These are phyloP conservation scores for Emmelina monodactyla DNA, from an alignment of 2,888 invertebrate species.

Conservation along the genomic window DNA sequence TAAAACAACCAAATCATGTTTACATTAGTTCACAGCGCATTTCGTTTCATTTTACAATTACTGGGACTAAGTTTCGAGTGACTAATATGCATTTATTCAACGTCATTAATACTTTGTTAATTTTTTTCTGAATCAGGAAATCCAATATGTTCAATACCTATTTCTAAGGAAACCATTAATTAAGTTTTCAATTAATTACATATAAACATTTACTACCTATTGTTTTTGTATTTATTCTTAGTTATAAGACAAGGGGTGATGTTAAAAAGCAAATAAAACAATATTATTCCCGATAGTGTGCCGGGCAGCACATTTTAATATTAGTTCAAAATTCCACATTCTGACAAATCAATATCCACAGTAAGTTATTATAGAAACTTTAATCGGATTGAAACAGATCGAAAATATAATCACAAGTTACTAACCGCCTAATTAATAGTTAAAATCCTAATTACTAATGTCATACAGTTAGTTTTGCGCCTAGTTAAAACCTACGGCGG, in stretches of 20 bases:
- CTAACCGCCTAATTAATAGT: constrained; percentile 46
- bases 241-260: neutral
- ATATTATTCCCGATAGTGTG: constrained; percentile 32
- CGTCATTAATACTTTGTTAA: too few relatives aligned
- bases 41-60: too few relatives aligned
- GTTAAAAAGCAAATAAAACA: constrained; percentile 25
- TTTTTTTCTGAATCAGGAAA: too few relatives aligned
- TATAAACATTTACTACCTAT: too few relatives aligned
- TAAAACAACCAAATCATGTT: too few relatives aligned
- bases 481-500: constrained; percentile 39
- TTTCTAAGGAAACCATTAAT: too few relatives aligned
- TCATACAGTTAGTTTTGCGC: constrained; percentile 38
- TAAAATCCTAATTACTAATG: constrained; percentile 38
- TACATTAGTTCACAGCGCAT: too few relatives aligned
- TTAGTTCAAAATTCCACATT: constrained; percentile 61
- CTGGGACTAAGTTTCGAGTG: too few relatives aligned
- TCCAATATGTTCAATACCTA: too few relatives aligned
- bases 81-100: too few relatives aligned
- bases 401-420: constrained; percentile 48
- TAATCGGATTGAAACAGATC: constrained; percentile 47
- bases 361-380: constrained; percentile 46
- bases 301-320: constrained; percentile 47
- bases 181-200: too few relatives aligned
- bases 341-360: constrained; percentile 53
- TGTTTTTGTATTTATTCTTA: too few relatives aligned